phyloP scores from a whole-genome alignment of 2,113 vertebrate species.

The Geococcyx californianus region DNA sequence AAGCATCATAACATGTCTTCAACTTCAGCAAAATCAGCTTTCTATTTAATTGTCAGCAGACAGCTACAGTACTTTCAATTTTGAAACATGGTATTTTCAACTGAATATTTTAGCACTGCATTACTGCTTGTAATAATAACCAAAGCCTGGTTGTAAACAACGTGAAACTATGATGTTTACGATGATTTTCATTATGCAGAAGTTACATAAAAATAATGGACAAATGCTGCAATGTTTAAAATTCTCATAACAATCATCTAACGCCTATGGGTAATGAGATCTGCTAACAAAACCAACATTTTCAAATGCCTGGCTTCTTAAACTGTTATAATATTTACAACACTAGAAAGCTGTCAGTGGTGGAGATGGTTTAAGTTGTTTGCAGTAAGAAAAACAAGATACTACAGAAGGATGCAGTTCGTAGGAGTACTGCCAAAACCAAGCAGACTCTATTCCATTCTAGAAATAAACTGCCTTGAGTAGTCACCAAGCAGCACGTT shows the following conservation, averaged over 20 bases:
- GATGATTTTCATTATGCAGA: not conserved
- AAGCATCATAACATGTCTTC: accelerated
- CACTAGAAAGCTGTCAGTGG: too few species aligned
- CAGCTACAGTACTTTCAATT: not conserved
- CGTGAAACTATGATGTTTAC: not conserved
- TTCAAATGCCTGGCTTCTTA: not conserved
- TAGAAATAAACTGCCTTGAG: not conserved
- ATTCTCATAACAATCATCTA: not conserved
- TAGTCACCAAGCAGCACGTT: not conserved
- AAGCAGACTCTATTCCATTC: not conserved
- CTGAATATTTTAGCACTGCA: not conserved
- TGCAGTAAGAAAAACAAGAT: not conserved
- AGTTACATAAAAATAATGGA: not conserved
- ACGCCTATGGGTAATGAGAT: not conserved
- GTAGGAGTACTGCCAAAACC: not conserved
- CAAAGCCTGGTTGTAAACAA: not conserved
- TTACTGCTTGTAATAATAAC: not conserved
- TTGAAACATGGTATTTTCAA: not conserved
- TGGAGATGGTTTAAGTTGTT: too few species aligned
- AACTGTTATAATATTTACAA: not conserved
- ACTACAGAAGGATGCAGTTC: accelerated
- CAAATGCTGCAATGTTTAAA: not conserved
- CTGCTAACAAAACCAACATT: not conserved
- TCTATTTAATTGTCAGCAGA: not conserved
- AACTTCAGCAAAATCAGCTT: not conserved